phyloP scores from a whole-genome alignment of 2,888 invertebrate genomes.

The Ormyrus rosae region DNA sequence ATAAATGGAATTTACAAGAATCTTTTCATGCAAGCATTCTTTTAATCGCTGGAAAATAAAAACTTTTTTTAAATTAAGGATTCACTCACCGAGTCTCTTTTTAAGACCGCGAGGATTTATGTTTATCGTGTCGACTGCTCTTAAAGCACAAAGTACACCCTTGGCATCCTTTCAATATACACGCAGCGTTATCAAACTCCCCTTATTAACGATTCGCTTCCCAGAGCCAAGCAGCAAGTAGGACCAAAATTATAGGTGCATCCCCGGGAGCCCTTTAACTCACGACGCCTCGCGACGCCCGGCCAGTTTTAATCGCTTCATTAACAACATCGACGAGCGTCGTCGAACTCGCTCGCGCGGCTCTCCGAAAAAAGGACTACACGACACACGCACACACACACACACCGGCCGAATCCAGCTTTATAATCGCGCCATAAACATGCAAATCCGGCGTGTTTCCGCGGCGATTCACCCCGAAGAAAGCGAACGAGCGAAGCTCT shows the following conservation, averaged over 20 bases:
- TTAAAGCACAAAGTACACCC: too few relatives aligned
- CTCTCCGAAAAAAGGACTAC: background rate
- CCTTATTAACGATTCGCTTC: too few relatives aligned
- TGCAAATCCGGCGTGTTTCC: background rate
- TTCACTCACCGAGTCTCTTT: too few relatives aligned
- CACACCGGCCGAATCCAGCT: background rate
- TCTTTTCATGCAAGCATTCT: too few relatives aligned
- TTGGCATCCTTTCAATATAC: too few relatives aligned
- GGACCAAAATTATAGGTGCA: background rate
- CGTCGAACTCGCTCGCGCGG: background rate
- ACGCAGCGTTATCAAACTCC: too few relatives aligned
- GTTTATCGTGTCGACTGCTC: too few relatives aligned
- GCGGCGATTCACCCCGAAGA: constrained; percentile 27
- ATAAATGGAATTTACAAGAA: too few relatives aligned
- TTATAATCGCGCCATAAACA: constrained; percentile 15
- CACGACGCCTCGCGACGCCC: background rate
- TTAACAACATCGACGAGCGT: background rate
- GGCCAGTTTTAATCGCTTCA: constrained; percentile 34
- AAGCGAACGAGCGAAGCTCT: background rate
- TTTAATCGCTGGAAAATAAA: too few relatives aligned
- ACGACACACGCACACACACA: background rate
- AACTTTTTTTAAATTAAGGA: too few relatives aligned
- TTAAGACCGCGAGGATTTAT: too few relatives aligned
- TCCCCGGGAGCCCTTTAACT: background rate
- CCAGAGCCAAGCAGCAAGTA: too few relatives aligned